Percentiles rank a stretch among this genome's conserved stretches.
phyloP scores from a whole-genome alignment of 2,113 vertebrate species.

The Cranoglanis bouderius region DNA sequence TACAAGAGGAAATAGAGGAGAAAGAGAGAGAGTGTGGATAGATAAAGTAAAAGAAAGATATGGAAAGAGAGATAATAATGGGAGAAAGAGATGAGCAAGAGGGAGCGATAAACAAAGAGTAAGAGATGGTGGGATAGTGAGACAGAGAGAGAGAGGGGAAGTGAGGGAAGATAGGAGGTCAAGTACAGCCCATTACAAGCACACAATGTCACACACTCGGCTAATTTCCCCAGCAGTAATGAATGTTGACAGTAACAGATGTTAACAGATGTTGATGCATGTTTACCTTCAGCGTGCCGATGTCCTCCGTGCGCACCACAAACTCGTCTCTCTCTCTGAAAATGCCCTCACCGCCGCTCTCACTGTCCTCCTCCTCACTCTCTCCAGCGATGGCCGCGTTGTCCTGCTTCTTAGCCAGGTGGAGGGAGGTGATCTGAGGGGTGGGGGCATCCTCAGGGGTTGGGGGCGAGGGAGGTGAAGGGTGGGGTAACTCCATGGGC shows the following conservation, averaged over 20 bases:
- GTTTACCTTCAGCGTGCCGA: constrained; percentile 84
- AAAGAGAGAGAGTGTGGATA: neutral
- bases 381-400: constrained; percentile 83
- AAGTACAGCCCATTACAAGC: neutral
- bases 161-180: neutral
- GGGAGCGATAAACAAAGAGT: neutral
- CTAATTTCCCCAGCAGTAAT: constrained; percentile 1
- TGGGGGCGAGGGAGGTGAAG: constrained; percentile 64
- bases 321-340: constrained; percentile 89
- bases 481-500: constrained; percentile 48
- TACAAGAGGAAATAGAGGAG: neutral
- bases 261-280: constrained; percentile 27
- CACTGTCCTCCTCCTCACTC: constrained; percentile 84
- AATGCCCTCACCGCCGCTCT: constrained; percentile 86
- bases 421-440: constrained; percentile 77
- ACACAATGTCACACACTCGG: neutral
- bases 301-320: constrained; percentile 85
- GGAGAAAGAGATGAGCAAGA: neutral
- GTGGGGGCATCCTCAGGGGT: constrained; percentile 73
- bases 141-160: neutral
- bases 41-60: neutral
- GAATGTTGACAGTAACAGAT: neutral
- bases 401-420: constrained; percentile 87
- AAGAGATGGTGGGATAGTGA: neutral
- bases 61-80: neutral